Evolutionary conservation across 2,797 vertebrate genomes (phyloP).

Genomic region (Pagetopsis macropterus): DNA sequence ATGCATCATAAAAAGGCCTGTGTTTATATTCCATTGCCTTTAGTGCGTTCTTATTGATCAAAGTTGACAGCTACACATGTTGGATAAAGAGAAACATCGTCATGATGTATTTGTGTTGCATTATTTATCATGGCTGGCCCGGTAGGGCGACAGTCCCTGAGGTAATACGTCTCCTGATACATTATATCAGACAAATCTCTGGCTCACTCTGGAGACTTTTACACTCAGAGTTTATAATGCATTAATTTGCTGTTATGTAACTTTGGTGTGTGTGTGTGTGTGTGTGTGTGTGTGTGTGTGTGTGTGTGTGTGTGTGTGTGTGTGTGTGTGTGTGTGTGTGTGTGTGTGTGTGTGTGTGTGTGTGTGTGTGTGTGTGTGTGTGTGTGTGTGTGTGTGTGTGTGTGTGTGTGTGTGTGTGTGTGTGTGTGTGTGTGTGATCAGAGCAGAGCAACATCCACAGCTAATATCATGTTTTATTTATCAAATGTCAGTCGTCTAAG

Average conservation of each 20-base stretch:
- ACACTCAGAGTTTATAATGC: constrained; percentile 59
- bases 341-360: constrained; percentile 22
- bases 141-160: constrained; percentile 71
- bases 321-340: constrained; percentile 16
- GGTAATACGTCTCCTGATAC: constrained; percentile 79
- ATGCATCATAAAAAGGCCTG: constrained; percentile 62
- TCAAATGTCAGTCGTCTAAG: constrained; percentile 11
- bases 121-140: constrained; percentile 80
- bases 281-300: constrained; percentile 19
- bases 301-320: too few species aligned
- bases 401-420: neutral
- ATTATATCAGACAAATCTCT: constrained; percentile 78
- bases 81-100: constrained; percentile 80
- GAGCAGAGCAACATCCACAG: constrained; percentile 29
- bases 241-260: constrained; percentile 70
- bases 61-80: constrained; percentile 84
- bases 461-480: constrained; percentile 66
- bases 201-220: constrained; percentile 64
- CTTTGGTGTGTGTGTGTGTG: constrained; percentile 33
- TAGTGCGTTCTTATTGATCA: constrained; percentile 79
- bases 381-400: constrained; percentile 11
- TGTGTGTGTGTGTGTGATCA: constrained; percentile 18
- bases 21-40: constrained; percentile 68
- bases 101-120: constrained; percentile 82
- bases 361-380: constrained; percentile 19